Conservation (phyloP, 1,140 invertebrate species). For the Eubasilissa regina region DNA sequence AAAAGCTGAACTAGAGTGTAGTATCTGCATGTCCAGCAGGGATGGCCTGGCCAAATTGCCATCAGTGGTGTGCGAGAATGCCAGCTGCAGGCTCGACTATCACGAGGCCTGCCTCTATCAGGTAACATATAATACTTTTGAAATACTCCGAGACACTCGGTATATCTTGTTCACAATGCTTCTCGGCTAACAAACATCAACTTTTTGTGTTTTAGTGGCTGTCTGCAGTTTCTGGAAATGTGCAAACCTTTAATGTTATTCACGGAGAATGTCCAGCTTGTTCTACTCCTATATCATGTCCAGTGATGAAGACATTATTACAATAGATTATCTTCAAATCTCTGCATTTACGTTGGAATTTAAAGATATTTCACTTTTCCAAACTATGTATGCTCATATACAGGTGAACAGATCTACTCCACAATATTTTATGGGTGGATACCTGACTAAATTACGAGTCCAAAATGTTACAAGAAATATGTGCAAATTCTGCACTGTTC, state of each 20-base stretch:
- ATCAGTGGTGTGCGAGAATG: constrained; percentile 47
- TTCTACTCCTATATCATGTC: constrained; percentile 41
- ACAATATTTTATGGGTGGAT: too few relatives aligned
- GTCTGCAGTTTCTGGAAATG: constrained; percentile 16
- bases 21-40: constrained; percentile 43
- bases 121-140: constrained; percentile 10
- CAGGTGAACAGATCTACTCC: too few relatives aligned
- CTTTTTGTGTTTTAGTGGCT: constrained; percentile 47
- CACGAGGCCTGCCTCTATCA: constrained; percentile 51
- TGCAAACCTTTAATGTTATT: constrained; percentile 42
- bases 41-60: constrained; percentile 25
- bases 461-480: too few relatives aligned
- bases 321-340: too few relatives aligned
- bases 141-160: not conserved
- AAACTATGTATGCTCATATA: too few relatives aligned
- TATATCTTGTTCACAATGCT: not conserved
- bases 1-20: constrained; percentile 32
- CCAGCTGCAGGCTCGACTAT: constrained; percentile 44
- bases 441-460: too few relatives aligned
- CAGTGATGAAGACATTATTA: constrained; percentile 13
- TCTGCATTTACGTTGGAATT: too few relatives aligned
- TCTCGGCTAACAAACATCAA: not conserved
- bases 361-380: too few relatives aligned
- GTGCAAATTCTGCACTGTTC: too few relatives aligned
- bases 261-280: constrained; percentile 52